Base-by-base conservation (phyloP, 2,113 vertebrate genomes). In the Hymenochirus boettgeri region DNA sequence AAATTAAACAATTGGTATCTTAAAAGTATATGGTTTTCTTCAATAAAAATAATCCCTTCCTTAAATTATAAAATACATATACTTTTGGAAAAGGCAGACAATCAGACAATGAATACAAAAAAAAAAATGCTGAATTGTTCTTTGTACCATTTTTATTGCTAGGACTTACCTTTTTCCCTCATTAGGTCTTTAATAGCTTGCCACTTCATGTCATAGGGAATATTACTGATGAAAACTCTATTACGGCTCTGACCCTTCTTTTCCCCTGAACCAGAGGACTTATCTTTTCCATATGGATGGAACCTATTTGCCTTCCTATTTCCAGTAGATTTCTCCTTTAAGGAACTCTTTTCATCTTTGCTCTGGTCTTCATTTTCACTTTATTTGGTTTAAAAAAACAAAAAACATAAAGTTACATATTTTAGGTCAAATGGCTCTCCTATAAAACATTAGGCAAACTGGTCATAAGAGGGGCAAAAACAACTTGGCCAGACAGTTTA, bases 171-270 rank as follows among this genome's bases (percentile, higher is more conserved):
- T 99, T 96, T 98, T 76, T 99, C 96, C 79, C 96, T 91, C 96
- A 99, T 99, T 52, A 99, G 90, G 83, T 99, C 96, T 96, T 99
- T 99, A 83, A 99, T 99, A 64, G 94, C 93, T 89, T 99, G 96
- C 96, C 96, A 99, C 82, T 98, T 98, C 94, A 96, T 96, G 79
- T 99, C 96, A 83, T 98, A 99, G 0, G 96, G 96, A 74, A 99
- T 98, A 78, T 99, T 99, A 88, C 96, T 99, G 84, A 99, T 97
- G 83, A 98, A 99, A 75, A 99, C 96, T 61, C 95, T 80, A 73
- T 95, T 96, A 74, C 91, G 91, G 57, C 91, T 92, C 71, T 81
- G 48, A 55, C 83, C 63, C 84, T 93, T 98, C 88, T 93, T 97
- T 53, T 98, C 95, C 74, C 80, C 89, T 58, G 79, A 50, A 61